Percentiles rank a stretch among this genome's conserved stretches.
These are phyloP conservation scores for Drosophila quinaria DNA, from an alignment of 2,888 invertebrate genomes.

Conservation along the genomic window DNA sequence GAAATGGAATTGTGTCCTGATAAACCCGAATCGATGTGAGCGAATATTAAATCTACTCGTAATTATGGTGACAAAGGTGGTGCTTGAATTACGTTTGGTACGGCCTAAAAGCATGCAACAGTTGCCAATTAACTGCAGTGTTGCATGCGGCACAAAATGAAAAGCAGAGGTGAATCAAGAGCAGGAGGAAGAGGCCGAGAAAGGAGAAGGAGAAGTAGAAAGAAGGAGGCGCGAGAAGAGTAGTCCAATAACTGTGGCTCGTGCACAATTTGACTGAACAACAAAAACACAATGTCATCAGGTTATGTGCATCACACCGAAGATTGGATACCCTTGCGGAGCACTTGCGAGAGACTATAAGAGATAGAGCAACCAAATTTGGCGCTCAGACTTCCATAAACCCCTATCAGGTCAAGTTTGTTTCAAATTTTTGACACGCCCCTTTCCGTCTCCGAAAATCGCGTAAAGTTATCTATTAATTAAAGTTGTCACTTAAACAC, in stretches of 20 bases:
- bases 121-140: slow-evolving; percentile 16
- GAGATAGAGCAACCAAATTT: too few species aligned
- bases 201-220: background rate
- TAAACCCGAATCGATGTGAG: background rate
- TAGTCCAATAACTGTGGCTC: slow-evolving; percentile 4
- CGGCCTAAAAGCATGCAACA: slow-evolving; percentile 40
- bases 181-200: too few species aligned
- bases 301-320: background rate
- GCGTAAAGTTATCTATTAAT: too few species aligned
- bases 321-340: background rate
- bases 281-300: background rate
- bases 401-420: too few species aligned
- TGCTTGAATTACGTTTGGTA: slow-evolving; percentile 24
- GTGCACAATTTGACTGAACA: slow-evolving; percentile 41
- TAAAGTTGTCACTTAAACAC: too few species aligned
- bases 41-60: slow-evolving; percentile 9
- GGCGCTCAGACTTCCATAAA: too few species aligned
- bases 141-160: background rate
- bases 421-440: too few species aligned
- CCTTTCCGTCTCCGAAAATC: too few species aligned
- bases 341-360: too few species aligned
- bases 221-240: background rate
- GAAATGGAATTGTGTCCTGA: background rate
- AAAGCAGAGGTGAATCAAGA: background rate
- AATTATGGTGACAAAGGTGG: slow-evolving; percentile 3